Evolutionary conservation across 2,888 invertebrate species (phyloP).

Genomic region (Troides helena): DNA sequence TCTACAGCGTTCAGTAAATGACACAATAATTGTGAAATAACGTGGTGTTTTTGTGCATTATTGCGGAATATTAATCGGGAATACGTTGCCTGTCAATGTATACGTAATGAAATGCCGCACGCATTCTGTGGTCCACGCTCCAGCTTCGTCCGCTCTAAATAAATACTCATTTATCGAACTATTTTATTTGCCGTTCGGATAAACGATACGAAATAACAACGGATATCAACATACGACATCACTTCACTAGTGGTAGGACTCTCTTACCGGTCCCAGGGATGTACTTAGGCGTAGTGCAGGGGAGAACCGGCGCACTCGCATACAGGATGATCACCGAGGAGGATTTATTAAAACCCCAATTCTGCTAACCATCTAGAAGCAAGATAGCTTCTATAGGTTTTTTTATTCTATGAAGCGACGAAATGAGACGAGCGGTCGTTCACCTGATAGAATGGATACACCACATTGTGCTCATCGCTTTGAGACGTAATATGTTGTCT

Average conservation of each 20-base stretch:
- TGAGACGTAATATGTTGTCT: too few relatives aligned
- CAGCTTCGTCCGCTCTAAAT: conserved; percentile 34
- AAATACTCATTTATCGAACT: conserved; percentile 30
- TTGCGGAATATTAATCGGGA: conserved; percentile 57
- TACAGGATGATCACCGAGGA: too few relatives aligned
- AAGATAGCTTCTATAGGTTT: too few relatives aligned
- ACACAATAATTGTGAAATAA: conserved; percentile 41
- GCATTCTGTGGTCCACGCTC: conserved; percentile 39
- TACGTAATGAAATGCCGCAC: conserved; percentile 55
- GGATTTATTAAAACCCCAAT: too few relatives aligned
- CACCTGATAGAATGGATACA: too few relatives aligned
- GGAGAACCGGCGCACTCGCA: too few relatives aligned
- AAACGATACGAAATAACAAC: conserved; percentile 9
- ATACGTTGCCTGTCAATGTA: conserved; percentile 61
- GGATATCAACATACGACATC: background rate
- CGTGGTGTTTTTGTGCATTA: conserved; percentile 51
- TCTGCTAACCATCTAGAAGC: too few relatives aligned
- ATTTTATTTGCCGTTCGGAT: conserved; percentile 21
- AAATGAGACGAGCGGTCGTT: too few relatives aligned
- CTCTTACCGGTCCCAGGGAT: too few relatives aligned
- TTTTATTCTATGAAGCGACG: too few relatives aligned
- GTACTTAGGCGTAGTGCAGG: too few relatives aligned
- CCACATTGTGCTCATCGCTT: too few relatives aligned
- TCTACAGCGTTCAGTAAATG: conserved; percentile 37
- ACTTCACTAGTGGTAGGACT: background rate